Base-by-base conservation (phyloP, 64 coral and sea anemone species). In the Montipora foliosa region DNA sequence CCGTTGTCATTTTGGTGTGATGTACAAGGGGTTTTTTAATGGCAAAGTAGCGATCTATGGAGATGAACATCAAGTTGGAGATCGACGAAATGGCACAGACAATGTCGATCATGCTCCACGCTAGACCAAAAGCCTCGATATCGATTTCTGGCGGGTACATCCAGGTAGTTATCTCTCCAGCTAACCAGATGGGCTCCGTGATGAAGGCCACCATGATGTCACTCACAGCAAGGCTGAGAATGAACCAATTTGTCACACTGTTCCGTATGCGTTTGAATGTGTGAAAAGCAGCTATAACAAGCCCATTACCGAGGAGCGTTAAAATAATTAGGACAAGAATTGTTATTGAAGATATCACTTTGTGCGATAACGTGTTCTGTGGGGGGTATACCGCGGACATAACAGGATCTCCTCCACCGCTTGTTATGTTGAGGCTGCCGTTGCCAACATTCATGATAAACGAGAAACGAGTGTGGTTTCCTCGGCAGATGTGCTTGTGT, bases 21-120 rank as follows among this genome's bases (percentile, higher is more conserved):
- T 98, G 96, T 60, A 90, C 88, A 47, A 98, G 75, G 14, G 96
- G 96, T 14, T 90, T 88, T 75, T 95, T 98, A 69, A 98, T 92
- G 7, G 96, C 96, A 59, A 98, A 98, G 89, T 95, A 98, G 15
- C 96, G 84, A 79, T 98, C 96, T 17, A 98, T 95, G 60, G 93
- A 95, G 61, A 98, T 98, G 61, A 98, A 98, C 93, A 98, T 95
- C 62, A 98, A 80, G 61, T 98, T 98, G 37, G 88, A 90, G 81
- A 98, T 98, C 2, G 96, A 98, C 1, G 84, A 90, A 69, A 98
- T 89, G 2, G 96, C 96, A 78, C 96, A 98, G 14, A 90, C 77
- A 14, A 98, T 89, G 72, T 98, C 96, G 4, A 98, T 77, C 66
- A 98, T 89, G 14, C 5, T 47, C 96, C 96, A 98, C 61, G 81